Percentiles rank a stretch among this genome's conserved stretches.
phyloP scores from a whole-genome alignment of 2,113 vertebrate genomes.

The Salvelinus fontinalis region DNA sequence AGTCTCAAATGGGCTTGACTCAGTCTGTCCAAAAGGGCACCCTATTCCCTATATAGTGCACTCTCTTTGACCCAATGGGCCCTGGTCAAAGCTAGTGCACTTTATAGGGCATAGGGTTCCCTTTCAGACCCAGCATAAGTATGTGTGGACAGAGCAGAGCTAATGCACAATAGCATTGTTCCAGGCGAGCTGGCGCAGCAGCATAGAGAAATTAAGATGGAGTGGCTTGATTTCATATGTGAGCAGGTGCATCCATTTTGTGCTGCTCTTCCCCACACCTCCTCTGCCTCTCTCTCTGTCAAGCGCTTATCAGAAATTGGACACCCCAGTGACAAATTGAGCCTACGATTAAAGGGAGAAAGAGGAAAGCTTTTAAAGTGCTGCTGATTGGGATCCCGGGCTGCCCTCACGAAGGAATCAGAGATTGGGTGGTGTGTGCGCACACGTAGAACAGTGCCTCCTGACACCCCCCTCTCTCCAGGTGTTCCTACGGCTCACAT shows the following conservation, averaged over 20 bases:
- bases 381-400: conserved; percentile 66
- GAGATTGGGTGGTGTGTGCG: conserved; percentile 3
- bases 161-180: conserved; percentile 64
- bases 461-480: conserved; percentile 55
- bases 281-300: conserved; percentile 47
- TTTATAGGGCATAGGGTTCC: too few relatives aligned
- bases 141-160: conserved; percentile 15
- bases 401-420: conserved; percentile 55
- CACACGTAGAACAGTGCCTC: conserved; percentile 54
- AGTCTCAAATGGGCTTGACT: too few relatives aligned
- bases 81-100: too few relatives aligned
- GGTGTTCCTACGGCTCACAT: conserved; percentile 72
- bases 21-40: too few relatives aligned
- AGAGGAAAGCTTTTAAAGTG: conserved; percentile 72
- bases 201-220: conserved; percentile 62
- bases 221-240: conserved; percentile 76
- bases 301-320: conserved; percentile 77
- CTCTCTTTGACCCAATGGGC: too few relatives aligned
- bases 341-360: conserved; percentile 71
- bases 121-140: background rate
- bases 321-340: conserved; percentile 77
- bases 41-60: too few relatives aligned
- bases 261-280: conserved; percentile 49
- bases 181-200: conserved; percentile 55
- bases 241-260: conserved; percentile 80